Conservation (phyloP, 1,140 invertebrate species). For the Conus betulinus region DNA sequence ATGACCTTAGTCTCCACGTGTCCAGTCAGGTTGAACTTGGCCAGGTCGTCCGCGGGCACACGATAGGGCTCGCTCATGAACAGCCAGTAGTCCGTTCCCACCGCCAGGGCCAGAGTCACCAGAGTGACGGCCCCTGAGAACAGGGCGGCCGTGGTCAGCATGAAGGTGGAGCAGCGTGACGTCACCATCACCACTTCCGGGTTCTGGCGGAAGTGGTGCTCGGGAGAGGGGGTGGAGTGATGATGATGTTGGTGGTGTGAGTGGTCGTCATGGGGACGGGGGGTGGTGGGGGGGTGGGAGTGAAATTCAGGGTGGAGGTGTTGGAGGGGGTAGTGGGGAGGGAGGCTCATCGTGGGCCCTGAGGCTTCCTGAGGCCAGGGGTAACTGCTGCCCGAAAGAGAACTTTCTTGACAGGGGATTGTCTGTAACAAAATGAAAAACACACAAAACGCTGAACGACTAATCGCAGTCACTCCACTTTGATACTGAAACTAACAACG, state of each 20-base stretch:
- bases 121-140: slow-evolving; percentile 52
- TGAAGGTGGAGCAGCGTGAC: slow-evolving; percentile 13
- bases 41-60: not conserved
- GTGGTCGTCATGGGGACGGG: too few species aligned
- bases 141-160: slow-evolving; percentile 48
- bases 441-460: too few species aligned
- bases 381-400: too few species aligned
- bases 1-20: slow-evolving; percentile 1
- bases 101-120: slow-evolving; percentile 53
- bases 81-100: slow-evolving; percentile 64
- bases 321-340: not conserved
- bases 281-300: not conserved
- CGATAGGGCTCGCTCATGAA: slow-evolving; percentile 54
- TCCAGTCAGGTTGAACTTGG: slow-evolving; percentile 32
- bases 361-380: too few species aligned
- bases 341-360: not conserved
- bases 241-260: not conserved
- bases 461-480: too few species aligned
- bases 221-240: not conserved
- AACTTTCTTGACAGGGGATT: too few species aligned
- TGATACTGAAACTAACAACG: too few species aligned
- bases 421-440: too few species aligned
- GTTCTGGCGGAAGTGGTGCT: not conserved
- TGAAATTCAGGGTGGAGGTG: slow-evolving; percentile 1
- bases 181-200: not conserved